These are phyloP conservation scores for Trachelus tabidus DNA, from an alignment of 2,888 invertebrate species.

Conservation along the genomic window DNA sequence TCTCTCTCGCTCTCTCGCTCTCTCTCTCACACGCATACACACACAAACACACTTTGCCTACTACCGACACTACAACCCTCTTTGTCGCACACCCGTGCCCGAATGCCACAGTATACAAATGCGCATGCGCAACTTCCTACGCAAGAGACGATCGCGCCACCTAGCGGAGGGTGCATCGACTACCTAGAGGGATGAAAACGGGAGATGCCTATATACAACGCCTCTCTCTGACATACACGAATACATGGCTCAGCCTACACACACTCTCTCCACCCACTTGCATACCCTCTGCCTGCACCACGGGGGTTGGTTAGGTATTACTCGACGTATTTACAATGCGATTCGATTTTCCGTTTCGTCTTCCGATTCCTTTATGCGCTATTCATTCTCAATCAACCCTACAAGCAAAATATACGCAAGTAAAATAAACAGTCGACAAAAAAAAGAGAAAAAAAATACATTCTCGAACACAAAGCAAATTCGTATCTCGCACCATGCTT, in stretches of 20 bases:
- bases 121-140: too few relatives aligned
- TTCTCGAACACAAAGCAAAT: too few relatives aligned
- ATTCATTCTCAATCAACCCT: too few relatives aligned
- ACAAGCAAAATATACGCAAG: too few relatives aligned
- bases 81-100: conserved; percentile 15
- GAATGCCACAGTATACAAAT: too few relatives aligned
- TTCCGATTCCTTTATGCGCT: too few relatives aligned
- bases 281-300: not conserved
- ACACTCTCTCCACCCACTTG: conserved; percentile 6
- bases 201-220: conserved; percentile 4
- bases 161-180: conserved; percentile 40
- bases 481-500: too few relatives aligned
- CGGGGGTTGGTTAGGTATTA: not conserved
- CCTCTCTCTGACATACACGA: not conserved
- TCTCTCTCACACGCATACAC: not conserved
- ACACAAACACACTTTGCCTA: not conserved
- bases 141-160: conserved; percentile 29
- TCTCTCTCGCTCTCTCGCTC: conserved; percentile 9
- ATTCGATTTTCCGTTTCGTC: not conserved
- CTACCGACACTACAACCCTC: not conserved
- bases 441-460: too few relatives aligned
- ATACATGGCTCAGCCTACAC: not conserved
- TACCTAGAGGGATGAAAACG: conserved; percentile 15
- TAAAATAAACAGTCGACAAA: too few relatives aligned
- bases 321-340: not conserved